A percentile compares a stretch with the other conserved stretches of the same genome.
Evolutionary conservation across 2,113 vertebrate species (phyloP).

Genomic region (Elanoides forficatus): DNA sequence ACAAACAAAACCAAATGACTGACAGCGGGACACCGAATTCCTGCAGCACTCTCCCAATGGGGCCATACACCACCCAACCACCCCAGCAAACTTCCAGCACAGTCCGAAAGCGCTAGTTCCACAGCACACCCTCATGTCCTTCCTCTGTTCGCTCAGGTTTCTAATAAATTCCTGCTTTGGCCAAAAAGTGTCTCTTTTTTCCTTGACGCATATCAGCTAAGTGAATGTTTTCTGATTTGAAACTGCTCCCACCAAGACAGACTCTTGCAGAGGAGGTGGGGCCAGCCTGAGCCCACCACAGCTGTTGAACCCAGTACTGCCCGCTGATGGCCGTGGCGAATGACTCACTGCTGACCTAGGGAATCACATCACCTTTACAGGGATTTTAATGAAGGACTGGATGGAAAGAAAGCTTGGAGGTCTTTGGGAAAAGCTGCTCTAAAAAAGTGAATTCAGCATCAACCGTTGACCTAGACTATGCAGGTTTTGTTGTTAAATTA

Average conservation of each 20-base stretch:
- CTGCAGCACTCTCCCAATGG: accelerated
- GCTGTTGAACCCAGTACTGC: background rate
- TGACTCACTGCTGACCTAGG: background rate
- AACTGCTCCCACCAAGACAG: background rate
- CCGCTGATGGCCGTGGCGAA: background rate
- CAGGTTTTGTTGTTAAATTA: background rate
- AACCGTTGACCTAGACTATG: background rate
- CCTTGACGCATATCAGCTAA: background rate
- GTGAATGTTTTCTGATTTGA: background rate
- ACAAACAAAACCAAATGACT: background rate
- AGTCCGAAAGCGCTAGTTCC: background rate
- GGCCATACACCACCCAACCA: background rate
- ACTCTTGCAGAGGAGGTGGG: background rate
- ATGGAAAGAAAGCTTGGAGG: background rate
- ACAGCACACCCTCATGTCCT: background rate
- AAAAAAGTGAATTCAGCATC: background rate
- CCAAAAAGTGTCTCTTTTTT: background rate
- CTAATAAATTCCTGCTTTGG: background rate
- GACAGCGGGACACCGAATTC: accelerated
- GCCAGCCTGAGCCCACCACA: background rate
- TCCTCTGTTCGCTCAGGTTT: background rate
- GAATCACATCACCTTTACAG: background rate
- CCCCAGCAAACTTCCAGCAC: background rate
- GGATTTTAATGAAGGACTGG: background rate
- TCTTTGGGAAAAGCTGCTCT: background rate